phyloP scores from a whole-genome alignment of 1,140 invertebrate genomes.

The Drosophila kepulauana region DNA sequence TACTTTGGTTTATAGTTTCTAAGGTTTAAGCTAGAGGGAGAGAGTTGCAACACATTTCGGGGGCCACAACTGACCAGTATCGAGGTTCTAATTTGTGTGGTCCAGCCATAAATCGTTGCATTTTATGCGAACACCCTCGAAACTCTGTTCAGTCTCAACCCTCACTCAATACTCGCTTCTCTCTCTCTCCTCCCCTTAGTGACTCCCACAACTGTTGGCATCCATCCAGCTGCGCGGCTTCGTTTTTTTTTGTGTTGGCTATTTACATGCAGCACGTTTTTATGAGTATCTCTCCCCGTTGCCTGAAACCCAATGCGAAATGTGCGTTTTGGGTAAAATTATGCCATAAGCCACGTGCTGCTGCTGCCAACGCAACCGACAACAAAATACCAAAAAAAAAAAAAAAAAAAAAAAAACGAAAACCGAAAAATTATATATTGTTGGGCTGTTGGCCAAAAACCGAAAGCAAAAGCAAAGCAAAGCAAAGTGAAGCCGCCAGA shows the following conservation, averaged over 20 bases:
- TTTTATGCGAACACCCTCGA: constrained; percentile 32
- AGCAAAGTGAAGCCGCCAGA: constrained; percentile 67
- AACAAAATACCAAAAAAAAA: constrained; percentile 11
- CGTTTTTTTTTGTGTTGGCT: constrained; percentile 22
- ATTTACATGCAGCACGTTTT: constrained; percentile 72
- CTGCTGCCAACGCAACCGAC: constrained; percentile 30
- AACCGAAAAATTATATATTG: constrained; percentile 45
- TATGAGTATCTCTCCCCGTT: constrained; percentile 63
- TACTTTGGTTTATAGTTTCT: not conserved
- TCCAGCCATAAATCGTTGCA: constrained; percentile 47
- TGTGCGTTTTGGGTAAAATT: constrained; percentile 83
- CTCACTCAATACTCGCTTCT: not conserved
- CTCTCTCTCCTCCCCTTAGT: not conserved
- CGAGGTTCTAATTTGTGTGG: constrained; percentile 33
- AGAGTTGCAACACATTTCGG: not conserved
- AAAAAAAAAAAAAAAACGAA: constrained; percentile 50
- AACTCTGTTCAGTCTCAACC: not conserved
- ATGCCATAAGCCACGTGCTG: constrained; percentile 76
- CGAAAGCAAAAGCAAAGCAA: constrained; percentile 64
- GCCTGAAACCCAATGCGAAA: constrained; percentile 58
- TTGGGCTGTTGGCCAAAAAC: constrained; percentile 21
- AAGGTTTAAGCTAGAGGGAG: not conserved
- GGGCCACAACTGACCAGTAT: constrained; percentile 21
- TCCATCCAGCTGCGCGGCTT: constrained; percentile 29
- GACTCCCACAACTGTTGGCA: constrained; percentile 20